Percentiles rank a stretch among this genome's conserved stretches.
Conservation (phyloP, 2,888 invertebrate species). For the Himalopsyche anomala region DNA sequence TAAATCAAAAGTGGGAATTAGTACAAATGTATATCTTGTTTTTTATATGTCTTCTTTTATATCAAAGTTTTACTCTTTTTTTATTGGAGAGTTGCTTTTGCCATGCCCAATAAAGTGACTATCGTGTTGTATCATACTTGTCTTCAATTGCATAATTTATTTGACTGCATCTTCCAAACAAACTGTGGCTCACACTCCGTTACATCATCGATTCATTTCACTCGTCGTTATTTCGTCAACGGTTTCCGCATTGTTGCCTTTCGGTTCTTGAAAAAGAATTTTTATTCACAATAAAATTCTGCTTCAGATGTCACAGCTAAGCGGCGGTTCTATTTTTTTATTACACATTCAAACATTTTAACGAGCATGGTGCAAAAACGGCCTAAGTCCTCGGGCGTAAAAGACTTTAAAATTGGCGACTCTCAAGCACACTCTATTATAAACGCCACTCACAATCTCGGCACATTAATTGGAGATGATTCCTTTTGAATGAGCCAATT, state of each 20-base stretch:
- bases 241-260: neutral
- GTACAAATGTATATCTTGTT: no score
- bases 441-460: constrained; percentile 12
- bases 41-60: no score
- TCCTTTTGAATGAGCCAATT: constrained; percentile 16
- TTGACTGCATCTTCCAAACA: neutral
- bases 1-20: no score
- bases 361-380: neutral
- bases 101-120: no score
- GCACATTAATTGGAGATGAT: constrained; percentile 30
- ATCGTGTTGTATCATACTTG: no score
- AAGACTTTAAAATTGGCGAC: constrained; percentile 16
- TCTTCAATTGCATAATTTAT: neutral
- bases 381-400: neutral
- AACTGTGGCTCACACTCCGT: neutral
- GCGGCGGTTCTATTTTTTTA: neutral
- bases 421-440: constrained; percentile 20
- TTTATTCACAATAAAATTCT: neutral
- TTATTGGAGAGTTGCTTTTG: no score
- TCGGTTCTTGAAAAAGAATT: neutral
- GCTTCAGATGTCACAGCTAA: neutral
- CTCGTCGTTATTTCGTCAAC: neutral
- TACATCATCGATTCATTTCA: neutral
- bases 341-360: neutral
- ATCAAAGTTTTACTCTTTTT: no score